These are phyloP conservation scores for Gorsachius magnificus DNA, from an alignment of 2,797 vertebrate species.

Conservation along the genomic window DNA sequence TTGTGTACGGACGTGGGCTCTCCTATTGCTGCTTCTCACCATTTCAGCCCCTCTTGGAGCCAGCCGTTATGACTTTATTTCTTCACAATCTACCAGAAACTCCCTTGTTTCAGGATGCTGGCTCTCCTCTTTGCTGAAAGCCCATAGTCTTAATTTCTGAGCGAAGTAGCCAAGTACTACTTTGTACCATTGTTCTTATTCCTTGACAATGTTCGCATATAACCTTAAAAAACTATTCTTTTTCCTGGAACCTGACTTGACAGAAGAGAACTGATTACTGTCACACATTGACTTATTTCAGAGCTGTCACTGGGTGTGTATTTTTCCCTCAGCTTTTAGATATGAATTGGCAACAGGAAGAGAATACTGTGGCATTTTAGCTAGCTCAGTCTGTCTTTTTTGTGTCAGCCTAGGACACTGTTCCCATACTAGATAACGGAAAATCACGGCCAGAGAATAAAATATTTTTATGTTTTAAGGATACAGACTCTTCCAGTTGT, in stretches of 20 bases:
- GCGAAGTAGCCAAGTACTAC: background rate
- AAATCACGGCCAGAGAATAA: background rate
- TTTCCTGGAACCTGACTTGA: background rate
- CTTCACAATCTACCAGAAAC: background rate
- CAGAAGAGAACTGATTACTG: constrained; percentile 22
- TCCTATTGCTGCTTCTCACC: background rate
- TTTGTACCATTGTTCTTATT: constrained; percentile 5
- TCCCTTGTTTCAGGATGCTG: background rate
- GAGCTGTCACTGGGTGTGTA: background rate
- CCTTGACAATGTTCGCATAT: background rate
- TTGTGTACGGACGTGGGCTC: background rate
- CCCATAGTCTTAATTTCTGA: background rate
- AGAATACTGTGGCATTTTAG: background rate
- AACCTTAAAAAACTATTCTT: background rate
- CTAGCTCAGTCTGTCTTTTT: constrained; percentile 25
- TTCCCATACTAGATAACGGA: background rate
- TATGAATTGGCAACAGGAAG: constrained; percentile 8
- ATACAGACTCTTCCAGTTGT: background rate
- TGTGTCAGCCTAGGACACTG: background rate
- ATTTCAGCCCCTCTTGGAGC: background rate
- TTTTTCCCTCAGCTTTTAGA: constrained; percentile 22
- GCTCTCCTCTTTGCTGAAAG: background rate
- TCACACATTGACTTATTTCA: constrained; percentile 12
- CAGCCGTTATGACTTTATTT: background rate
- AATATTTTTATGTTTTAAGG: background rate